Percentiles rank a stretch among this genome's conserved stretches.
These are phyloP conservation scores for Sclerodermus sp. DNA, from an alignment of 2,888 invertebrate species.

Conservation along the genomic window DNA sequence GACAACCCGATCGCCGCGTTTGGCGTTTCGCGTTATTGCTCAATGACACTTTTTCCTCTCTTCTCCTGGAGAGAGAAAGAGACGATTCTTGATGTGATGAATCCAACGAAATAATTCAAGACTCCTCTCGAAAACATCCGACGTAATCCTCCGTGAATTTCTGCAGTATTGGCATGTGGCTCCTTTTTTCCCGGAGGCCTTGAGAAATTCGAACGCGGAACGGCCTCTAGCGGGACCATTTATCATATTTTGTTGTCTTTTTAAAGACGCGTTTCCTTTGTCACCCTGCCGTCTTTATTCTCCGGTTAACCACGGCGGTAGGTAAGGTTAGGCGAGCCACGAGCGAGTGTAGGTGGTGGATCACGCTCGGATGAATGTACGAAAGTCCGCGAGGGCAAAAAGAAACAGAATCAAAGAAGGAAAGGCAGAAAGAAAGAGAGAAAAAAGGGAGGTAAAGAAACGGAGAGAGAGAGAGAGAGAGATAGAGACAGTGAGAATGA, in stretches of 20 bases:
- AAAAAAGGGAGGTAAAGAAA: neutral
- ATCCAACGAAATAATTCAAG: too few species aligned
- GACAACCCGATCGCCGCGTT: too few species aligned
- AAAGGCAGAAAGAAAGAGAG: neutral
- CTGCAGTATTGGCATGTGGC: too few species aligned
- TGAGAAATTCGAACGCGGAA: slow-evolving; percentile 19
- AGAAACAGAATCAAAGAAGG: neutral
- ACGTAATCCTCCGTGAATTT: too few species aligned
- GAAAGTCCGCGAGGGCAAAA: slow-evolving; percentile 6
- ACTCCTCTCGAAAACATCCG: too few species aligned
- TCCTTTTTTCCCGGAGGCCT: too few species aligned
- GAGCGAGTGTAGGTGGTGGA: slow-evolving; percentile 23
- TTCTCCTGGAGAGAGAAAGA: too few species aligned
- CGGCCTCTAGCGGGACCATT: slow-evolving; percentile 37
- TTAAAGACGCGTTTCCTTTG: slow-evolving; percentile 45
- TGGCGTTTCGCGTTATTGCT: too few species aligned
- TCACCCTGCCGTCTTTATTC: slow-evolving; percentile 44
- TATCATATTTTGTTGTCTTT: slow-evolving; percentile 50
- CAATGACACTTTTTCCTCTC: too few species aligned
- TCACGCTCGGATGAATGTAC: slow-evolving; percentile 17
- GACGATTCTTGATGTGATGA: too few species aligned
- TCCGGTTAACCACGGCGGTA: slow-evolving; percentile 43
- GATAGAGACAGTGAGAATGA: neutral
- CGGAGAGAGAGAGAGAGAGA: neutral
- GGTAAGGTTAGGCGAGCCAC: slow-evolving; percentile 32